A percentile compares a stretch with the other conserved stretches of the same genome.
Evolutionary conservation across 1,140 invertebrate species (phyloP).

Genomic region (Camponotus floridanus): DNA sequence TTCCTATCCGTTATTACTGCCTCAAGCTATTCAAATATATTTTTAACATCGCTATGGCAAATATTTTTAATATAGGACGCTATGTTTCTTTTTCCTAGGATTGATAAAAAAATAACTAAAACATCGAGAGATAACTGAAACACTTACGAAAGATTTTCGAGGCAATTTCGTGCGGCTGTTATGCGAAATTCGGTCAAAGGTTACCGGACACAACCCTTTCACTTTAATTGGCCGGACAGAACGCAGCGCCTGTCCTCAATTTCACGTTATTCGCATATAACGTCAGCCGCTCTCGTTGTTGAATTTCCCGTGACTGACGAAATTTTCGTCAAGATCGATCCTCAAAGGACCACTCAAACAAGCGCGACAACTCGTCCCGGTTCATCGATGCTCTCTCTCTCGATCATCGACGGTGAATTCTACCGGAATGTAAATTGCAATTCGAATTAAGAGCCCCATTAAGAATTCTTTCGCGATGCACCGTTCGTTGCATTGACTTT

Average conservation of each 20-base stretch:
- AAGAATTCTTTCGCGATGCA: conserved; percentile 51
- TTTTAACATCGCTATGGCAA: conserved; percentile 26
- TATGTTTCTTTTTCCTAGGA: not conserved
- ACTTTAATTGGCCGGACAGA: conserved; percentile 59
- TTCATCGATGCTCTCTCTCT: conserved; percentile 53
- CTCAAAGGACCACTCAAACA: conserved; percentile 63
- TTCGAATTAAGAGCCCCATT: conserved; percentile 56
- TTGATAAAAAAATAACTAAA: conserved; percentile 6
- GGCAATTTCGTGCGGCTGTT: conserved; percentile 54
- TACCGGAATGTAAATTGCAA: conserved; percentile 72
- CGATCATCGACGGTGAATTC: conserved; percentile 8
- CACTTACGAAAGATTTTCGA: conserved; percentile 38
- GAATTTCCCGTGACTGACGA: conserved; percentile 62
- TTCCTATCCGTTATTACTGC: not conserved
- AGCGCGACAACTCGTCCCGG: conserved; percentile 43
- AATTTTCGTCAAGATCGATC: conserved; percentile 61
- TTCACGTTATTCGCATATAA: conserved; percentile 39
- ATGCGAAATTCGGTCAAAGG: conserved; percentile 51
- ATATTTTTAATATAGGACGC: conserved; percentile 23
- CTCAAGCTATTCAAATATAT: conserved; percentile 15
- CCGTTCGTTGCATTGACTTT: conserved; percentile 35
- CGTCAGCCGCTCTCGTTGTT: not conserved
- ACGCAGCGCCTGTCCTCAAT: conserved; percentile 49
- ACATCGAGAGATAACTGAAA: not conserved
- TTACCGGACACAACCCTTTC: conserved; percentile 57